Base-by-base conservation (phyloP, 2,113 vertebrate genomes). In the Trogon melanurus region DNA sequence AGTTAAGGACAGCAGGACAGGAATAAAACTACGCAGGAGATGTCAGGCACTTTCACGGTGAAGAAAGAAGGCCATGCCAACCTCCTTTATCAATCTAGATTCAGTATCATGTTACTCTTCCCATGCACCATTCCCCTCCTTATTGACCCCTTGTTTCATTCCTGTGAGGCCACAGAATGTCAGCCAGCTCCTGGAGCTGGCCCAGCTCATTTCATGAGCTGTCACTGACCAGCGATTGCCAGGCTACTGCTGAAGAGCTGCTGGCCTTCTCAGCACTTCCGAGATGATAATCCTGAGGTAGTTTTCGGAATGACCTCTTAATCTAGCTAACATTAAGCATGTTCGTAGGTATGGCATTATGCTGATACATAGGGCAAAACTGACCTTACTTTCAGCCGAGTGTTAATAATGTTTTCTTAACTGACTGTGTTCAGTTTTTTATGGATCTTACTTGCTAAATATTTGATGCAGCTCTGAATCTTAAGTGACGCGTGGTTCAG, bases 381-480 rank as follows among this genome's bases (percentile, higher is more conserved):
- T 67, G 65, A 73, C n/a, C 79, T 75, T 64, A 5, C 8, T 54
- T 91, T 86, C 76, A 86, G 65, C 60, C 54, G 65, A 14, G 69
- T n/a, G 45, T 81, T 92, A 81, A 72, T 54, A 56, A 66, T 79
- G 44, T 90, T 96, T 96, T 71, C 62, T 71, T 73, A 76, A 78
- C 64, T 80, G 1, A 78, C 64, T 80, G 1, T n/a, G 6, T 65
- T 71, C 51, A 34, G 47, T 89, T 82, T 58, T 93, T 88, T 58
- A 47, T 74, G 67, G 75, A 47, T 86, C 41, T 56, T 83, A 48
- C 64, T 78, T 91, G 65, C 53, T 92, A 61, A 96, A 85, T 95
- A 84, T 87, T 89, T 92, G 80, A 79, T 85, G 65, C 23, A 65
- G 76, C 79, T 91, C 56, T 84, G 34, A 34, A 48, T 84, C 83